Conservation (phyloP, 2,113 vertebrate genomes). For the Solea senegalensis region DNA sequence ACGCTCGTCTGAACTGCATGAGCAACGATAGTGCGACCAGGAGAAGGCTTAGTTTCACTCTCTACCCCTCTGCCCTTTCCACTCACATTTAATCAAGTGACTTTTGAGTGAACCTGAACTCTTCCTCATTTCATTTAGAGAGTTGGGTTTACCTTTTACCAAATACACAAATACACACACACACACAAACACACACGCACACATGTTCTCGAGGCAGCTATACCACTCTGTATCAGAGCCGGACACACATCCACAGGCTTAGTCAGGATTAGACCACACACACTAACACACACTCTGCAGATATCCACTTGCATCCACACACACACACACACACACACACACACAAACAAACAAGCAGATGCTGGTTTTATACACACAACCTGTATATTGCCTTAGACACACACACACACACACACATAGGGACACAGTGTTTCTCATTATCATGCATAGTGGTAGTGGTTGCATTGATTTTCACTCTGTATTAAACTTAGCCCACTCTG, state of each 20-base stretch:
- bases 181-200: background rate
- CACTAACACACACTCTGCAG: conserved; percentile 37
- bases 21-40: conserved; percentile 43
- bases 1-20: background rate
- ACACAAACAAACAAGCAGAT: conserved; percentile 41
- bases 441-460: conserved; percentile 72
- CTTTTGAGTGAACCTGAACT: conserved; percentile 58
- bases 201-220: conserved; percentile 32
- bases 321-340: conserved; percentile 20
- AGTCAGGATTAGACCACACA: conserved; percentile 69
- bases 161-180: conserved; percentile 1
- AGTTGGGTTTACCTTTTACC: conserved; percentile 31
- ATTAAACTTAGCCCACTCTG: conserved; percentile 69
- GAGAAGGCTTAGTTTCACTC: conserved; percentile 63
- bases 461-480: conserved; percentile 74
- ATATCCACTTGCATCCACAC: conserved; percentile 18
- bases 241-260: conserved; percentile 68
- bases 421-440: conserved; percentile 62
- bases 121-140: conserved; percentile 35
- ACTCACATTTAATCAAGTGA: conserved; percentile 60
- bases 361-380: conserved; percentile 39
- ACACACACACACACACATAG: conserved; percentile 26
- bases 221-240: conserved; percentile 67
- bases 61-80: conserved; percentile 37
- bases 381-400: conserved; percentile 5